Percentiles rank a stretch among this genome's conserved stretches.
Conservation (phyloP, 2,797 vertebrate genomes). For the Spheniscus humboldti region DNA sequence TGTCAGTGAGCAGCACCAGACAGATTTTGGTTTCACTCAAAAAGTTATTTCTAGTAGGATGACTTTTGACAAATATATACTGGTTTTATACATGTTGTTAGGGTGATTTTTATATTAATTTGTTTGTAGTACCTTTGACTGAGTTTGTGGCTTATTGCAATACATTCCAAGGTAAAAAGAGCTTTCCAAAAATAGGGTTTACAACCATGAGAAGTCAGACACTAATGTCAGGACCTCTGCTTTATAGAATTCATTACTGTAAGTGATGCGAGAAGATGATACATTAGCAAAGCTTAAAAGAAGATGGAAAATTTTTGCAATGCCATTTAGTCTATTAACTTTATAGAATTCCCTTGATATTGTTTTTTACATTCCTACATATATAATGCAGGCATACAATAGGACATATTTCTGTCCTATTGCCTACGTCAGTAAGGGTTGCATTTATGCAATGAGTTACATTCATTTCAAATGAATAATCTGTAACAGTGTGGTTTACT, state of each 20-base stretch:
- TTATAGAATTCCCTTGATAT: not conserved
- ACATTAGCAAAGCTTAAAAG: not conserved
- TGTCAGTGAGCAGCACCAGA: not conserved
- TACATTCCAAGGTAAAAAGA: not conserved
- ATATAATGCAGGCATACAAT: not conserved
- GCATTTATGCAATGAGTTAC: not conserved
- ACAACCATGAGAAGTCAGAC: not conserved
- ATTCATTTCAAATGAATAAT: not conserved
- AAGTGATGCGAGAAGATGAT: not conserved
- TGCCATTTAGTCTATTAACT: not conserved
- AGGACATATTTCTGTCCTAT: not conserved
- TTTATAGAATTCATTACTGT: slow-evolving; percentile 2
- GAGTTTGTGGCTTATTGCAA: not conserved
- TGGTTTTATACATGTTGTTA: not conserved
- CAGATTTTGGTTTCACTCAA: not conserved
- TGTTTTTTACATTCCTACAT: not conserved
- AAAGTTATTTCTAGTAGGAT: not conserved
- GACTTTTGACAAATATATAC: not conserved
- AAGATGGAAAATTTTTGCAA: not conserved
- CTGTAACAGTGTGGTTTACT: not conserved
- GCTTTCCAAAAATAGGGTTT: not conserved
- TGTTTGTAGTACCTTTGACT: not conserved
- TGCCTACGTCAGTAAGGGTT: not conserved
- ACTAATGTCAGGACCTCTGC: not conserved
- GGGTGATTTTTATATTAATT: not conserved